These are phyloP conservation scores for Lasioglossum figueresi DNA, from an alignment of 2,888 invertebrate genomes.

Conservation along the genomic window DNA sequence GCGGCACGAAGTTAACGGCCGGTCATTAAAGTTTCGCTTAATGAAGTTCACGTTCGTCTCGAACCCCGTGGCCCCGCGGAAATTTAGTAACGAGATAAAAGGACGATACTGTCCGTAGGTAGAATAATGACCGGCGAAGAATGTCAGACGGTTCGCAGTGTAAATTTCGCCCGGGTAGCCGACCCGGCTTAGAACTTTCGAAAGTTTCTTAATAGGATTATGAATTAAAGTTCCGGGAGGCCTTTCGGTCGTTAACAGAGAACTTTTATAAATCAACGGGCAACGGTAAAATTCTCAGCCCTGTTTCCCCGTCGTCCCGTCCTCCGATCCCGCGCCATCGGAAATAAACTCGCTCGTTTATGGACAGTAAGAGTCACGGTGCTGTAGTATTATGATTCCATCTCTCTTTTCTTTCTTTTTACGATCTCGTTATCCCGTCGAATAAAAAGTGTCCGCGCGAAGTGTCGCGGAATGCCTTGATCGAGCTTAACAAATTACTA, in stretches of 20 bases:
- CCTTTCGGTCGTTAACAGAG: slow-evolving; percentile 27
- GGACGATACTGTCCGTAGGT: slow-evolving; percentile 44
- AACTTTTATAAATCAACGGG: slow-evolving; percentile 50
- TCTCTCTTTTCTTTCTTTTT: background rate
- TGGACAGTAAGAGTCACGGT: slow-evolving; percentile 1
- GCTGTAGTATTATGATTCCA: background rate
- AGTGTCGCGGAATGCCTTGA: background rate
- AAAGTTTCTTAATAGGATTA: slow-evolving; percentile 67
- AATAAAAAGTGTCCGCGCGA: background rate
- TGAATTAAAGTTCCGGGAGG: slow-evolving; percentile 45
- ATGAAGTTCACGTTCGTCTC: slow-evolving; percentile 26
- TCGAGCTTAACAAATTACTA: slow-evolving; percentile 7
- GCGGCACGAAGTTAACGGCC: background rate
- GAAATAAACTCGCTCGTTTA: slow-evolving; percentile 10
- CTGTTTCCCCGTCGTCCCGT: background rate
- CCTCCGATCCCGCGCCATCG: background rate
- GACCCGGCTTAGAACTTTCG: slow-evolving; percentile 42
- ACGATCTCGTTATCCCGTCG: background rate
- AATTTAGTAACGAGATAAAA: slow-evolving; percentile 58
- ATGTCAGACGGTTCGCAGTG: slow-evolving; percentile 43
- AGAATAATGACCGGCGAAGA: slow-evolving; percentile 57
- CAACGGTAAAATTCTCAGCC: slow-evolving; percentile 23
- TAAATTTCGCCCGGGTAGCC: slow-evolving; percentile 49
- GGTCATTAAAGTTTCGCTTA: slow-evolving; percentile 43
- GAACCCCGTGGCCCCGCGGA: slow-evolving; percentile 25